Base-by-base conservation (phyloP, 2,113 vertebrate species). In the Malurus cyaneus region DNA sequence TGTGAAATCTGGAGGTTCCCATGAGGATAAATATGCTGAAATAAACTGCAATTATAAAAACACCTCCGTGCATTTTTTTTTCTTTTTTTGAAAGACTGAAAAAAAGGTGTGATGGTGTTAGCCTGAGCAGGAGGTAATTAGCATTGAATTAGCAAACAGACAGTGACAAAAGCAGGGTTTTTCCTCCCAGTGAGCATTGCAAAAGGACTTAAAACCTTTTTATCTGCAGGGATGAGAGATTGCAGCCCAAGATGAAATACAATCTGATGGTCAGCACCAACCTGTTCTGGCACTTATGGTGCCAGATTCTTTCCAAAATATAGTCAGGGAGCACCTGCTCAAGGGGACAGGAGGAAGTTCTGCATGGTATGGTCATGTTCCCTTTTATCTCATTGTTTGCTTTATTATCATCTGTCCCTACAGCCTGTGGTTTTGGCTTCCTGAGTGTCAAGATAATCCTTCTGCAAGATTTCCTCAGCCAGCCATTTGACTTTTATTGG, bases 1-100 rank as follows among this genome's bases (percentile, higher is more conserved):
- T 94, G 90, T 94, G 91, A 97, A 91, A 95, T 94, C 94, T 73
- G 26, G 83, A 93, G 73, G 77, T 67, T 96, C 92, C 83, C 85
- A 32, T 42, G 92, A 94, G 90, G 92, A 96, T 85, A 95, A 97
- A 94, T 94, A 89, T 18, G 42, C 90, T 96, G 93, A 92, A 92
- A 90, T 78, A 92, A 92, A 93, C 44, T 54, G 49, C 86, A 94
- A 93, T 96, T 93, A 93, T 39, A 53, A 4, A 34, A 96, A 94
- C 85, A 88, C 69, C 36, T 92, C 56, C 49, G 8, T 54, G 44
- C 5, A 1, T 41, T 36, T 71, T 67, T 79, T 46, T 16, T 29
- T 54, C n/a, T 44, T 6, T 9, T 66, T 77, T 64, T 83, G 11
- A 17, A 49, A 59, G 47, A 73, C 53, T 64, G 53, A 41, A 72